phyloP scores from a whole-genome alignment of 2,797 vertebrate species.

The Pteropus rufus region DNA sequence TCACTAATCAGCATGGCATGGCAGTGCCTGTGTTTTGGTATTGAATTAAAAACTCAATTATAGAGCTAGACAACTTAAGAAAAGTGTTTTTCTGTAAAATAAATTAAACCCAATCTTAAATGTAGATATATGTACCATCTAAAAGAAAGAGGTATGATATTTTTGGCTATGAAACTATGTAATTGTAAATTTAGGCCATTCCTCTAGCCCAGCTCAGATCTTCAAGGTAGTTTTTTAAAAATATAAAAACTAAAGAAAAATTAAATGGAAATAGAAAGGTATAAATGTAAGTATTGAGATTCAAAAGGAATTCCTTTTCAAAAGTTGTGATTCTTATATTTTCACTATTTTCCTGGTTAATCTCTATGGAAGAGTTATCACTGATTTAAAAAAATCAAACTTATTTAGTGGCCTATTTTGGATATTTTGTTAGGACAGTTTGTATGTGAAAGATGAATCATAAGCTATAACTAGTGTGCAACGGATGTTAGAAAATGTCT shows the following conservation, averaged over 20 bases:
- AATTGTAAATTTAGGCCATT: background rate
- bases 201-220: background rate
- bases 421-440: background rate
- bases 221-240: constrained; percentile 46
- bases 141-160: background rate
- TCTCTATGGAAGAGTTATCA: background rate
- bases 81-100: background rate
- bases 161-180: constrained; percentile 9
- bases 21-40: background rate
- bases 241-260: background rate
- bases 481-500: background rate
- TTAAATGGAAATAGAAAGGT: background rate
- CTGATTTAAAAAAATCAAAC: background rate
- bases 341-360: constrained; percentile 6
- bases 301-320: constrained; percentile 5
- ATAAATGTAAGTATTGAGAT: background rate
- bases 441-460: background rate
- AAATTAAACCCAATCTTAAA: background rate
- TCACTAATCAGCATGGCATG: background rate
- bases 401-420: background rate
- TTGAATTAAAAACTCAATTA: background rate
- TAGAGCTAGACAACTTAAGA: background rate
- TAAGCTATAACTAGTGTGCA: background rate
- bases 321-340: background rate
- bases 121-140: background rate